Base-by-base conservation (phyloP, 1,140 invertebrate species). In the Amphibalanus amphitrite region DNA sequence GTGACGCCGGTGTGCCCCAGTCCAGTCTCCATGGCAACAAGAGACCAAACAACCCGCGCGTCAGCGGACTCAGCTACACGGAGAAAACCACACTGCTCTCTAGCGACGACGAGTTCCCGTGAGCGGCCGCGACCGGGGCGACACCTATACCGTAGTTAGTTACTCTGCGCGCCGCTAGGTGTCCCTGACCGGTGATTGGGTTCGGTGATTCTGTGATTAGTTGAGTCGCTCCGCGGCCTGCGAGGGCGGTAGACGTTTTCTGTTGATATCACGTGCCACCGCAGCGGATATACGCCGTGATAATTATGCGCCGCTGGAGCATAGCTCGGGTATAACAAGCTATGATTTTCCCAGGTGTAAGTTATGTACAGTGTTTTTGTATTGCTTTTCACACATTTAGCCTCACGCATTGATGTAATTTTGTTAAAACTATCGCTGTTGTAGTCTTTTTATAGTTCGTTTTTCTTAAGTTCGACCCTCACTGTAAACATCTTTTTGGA, bases 81-180 rank as follows among this genome's bases (percentile, higher is more conserved):
- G 95, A 97, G 82, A 97, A 97, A 82, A 94, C 93, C 28, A 94
- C 95, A 83, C 84, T 97, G 70, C 85, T 97, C 72, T 95, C 92
- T 82, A 96, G 93, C 72, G 95, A 97, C 80, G 95, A 97, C 81
- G 95, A 97, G 82, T 95, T 95, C 82, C 92, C 93, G 84, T 95
- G 79, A 84, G 71, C 47, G 29, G 69, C 47, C 47, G 47, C 17
- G 47, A 38, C 33, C 17, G 47, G 1, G 47, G 47, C 47, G 47
- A 8, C 47, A 59, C 47, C 47, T 59, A 23, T 59, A 23, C 47
- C 15, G 33, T 59, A 59, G 47, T 23, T 59, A 59, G 47, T 59
- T 59, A 23, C 47, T 59, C 1, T 59, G 6, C 13, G 10, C 47
- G 20, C 47, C 47, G 47, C 20, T 59, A 59, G 47, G 23, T 59